Base-by-base conservation (phyloP, 2,113 vertebrate species). In the Ascaphus truei region DNA sequence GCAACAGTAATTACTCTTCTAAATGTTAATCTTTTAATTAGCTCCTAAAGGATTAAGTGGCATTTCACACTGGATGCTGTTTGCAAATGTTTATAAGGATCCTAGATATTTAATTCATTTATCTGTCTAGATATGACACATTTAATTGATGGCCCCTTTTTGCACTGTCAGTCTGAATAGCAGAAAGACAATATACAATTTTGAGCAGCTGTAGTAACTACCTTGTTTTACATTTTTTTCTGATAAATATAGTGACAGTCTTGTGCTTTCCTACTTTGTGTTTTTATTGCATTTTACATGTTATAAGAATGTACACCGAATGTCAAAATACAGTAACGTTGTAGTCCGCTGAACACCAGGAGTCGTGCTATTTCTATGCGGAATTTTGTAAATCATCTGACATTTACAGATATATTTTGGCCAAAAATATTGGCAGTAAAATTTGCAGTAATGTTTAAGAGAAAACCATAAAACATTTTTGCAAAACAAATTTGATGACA, bases 21-120 rank as follows among this genome's bases (percentile, higher is more conserved):
- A 86, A 86, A 86, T 84, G 78, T 79, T 84, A 85, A 84, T 81
- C 76, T 81, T 75, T 84, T 81, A 86, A 86, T 73, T 75, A 88
- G 61, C 73, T 88, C 77, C 81, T 83, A 53, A 73, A 83, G 75
- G 77, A 87, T 78, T 86, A 82, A 80, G 78, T 82, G 84, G 56
- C 75, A 86, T 88, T 89, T 89, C 55, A 52, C 62, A 80, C 68
- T 39, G 77, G 76, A 84, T 53, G 62, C 47, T 59, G 16, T 33
- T 82, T 86, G 76, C 13, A 72, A 68, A 55, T 78, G 72, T 62
- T 80, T 82, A 75, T 68, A 85, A 72, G 73, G 34, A 34, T 26
- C 16, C n/a, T 72, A 61, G 43, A 77, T 80, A 74, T 78, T 87
- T 81, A 82, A 80, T 74, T 80, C 62, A 77, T 72, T 58, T 50